Evolutionary conservation across 1,140 invertebrate species (phyloP).

Genomic region (Drosophila sp.): DNA sequence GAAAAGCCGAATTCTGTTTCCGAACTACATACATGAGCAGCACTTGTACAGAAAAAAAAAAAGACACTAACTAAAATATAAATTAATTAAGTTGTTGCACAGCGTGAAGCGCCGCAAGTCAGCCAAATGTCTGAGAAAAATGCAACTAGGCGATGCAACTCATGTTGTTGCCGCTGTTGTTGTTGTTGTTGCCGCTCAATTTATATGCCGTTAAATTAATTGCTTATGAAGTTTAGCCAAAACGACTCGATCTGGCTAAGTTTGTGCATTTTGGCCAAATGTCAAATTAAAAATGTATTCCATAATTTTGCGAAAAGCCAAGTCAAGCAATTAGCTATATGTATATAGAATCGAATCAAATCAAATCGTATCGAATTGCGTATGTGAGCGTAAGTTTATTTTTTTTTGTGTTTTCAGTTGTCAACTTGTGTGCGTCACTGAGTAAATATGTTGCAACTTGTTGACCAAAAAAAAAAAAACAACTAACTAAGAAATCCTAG

Average conservation of each 20-base stretch:
- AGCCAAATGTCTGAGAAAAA: conserved; percentile 78
- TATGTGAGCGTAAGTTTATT: conserved; percentile 33
- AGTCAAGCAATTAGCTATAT: conserved; percentile 71
- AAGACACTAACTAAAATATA: conserved; percentile 42
- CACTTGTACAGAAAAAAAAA: conserved; percentile 48
- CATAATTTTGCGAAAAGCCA: conserved; percentile 59
- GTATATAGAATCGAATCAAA: conserved; percentile 13
- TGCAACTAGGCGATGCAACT: conserved; percentile 74
- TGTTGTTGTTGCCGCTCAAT: conserved; percentile 53
- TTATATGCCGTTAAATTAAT: conserved; percentile 78
- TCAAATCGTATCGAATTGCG: neutral
- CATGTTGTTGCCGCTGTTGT: conserved; percentile 37
- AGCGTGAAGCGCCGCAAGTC: conserved; percentile 69
- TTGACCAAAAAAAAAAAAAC: conserved; percentile 31
- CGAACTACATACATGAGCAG: conserved; percentile 65
- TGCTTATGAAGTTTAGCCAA: conserved; percentile 67
- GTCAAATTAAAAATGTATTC: conserved; percentile 81
- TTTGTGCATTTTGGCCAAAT: conserved; percentile 64
- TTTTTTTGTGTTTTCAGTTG: conserved; percentile 49
- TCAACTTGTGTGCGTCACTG: conserved; percentile 41
- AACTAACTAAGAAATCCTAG: conserved; percentile 9
- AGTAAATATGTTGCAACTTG: conserved; percentile 69
- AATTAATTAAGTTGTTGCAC: conserved; percentile 81
- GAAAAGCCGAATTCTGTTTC: conserved; percentile 28
- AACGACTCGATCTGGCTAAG: conserved; percentile 59